Evolutionary conservation across 1,140 invertebrate genomes (phyloP).

Genomic region (Atta colombica): DNA sequence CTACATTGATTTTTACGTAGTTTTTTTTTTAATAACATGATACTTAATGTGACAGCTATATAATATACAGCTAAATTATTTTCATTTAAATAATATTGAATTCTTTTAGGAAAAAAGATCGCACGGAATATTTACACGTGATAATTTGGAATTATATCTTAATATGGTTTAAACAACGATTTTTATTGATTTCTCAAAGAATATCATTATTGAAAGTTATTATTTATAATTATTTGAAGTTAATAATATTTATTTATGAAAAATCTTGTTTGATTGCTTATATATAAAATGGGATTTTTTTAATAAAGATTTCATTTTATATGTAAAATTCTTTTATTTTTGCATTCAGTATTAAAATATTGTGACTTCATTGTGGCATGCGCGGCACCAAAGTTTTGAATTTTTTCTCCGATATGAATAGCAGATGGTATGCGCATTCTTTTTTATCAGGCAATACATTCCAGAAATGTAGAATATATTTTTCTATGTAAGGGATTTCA

Average conservation of each 20-base stretch:
- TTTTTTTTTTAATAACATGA: neutral
- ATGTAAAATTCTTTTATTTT: neutral
- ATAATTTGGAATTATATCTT: neutral
- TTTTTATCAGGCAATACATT: conserved; percentile 63
- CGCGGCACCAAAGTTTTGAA: conserved; percentile 8
- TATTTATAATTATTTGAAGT: neutral
- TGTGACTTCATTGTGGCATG: neutral
- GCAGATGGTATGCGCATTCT: conserved; percentile 9
- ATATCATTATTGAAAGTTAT: neutral
- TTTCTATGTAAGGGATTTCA: conserved; percentile 36
- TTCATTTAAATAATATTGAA: neutral
- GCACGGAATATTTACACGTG: neutral
- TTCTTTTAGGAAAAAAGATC: neutral
- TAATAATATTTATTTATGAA: neutral
- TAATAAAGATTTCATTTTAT: neutral
- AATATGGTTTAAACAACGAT: neutral
- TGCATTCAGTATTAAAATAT: conserved; percentile 14
- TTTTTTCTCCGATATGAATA: conserved; percentile 21
- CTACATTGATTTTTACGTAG: neutral
- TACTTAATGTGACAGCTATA: neutral
- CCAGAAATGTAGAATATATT: conserved; percentile 46
- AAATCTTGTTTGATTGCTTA: neutral
- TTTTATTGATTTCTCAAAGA: conserved; percentile 9
- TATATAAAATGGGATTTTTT: neutral
- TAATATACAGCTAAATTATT: neutral